Evolutionary conservation across 2,888 invertebrate genomes (phyloP).

Genomic region (Drosophila hawaiiensis): DNA sequence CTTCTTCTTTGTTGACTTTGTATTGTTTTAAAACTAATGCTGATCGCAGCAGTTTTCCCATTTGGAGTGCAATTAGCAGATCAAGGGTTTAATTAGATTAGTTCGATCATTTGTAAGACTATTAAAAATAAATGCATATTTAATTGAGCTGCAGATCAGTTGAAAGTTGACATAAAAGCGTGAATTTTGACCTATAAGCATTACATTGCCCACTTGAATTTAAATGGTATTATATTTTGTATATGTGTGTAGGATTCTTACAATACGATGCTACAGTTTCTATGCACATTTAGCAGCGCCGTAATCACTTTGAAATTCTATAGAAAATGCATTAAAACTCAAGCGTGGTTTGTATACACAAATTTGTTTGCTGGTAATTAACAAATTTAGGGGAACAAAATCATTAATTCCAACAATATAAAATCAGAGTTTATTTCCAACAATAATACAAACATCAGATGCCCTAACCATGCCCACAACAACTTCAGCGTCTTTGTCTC

Average conservation of each 20-base stretch:
- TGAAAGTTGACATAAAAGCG: neutral
- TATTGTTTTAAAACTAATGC: conserved; percentile 71
- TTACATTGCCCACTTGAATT: conserved; percentile 9
- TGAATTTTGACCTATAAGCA: neutral
- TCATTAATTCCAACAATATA: conserved; percentile 80
- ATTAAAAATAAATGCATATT: neutral
- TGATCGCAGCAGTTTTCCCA: conserved; percentile 52
- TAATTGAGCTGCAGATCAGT: neutral
- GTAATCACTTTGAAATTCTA: conserved; percentile 77
- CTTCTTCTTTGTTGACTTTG: conserved; percentile 64
- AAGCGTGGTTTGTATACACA: conserved; percentile 81
- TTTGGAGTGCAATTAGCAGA: conserved; percentile 35
- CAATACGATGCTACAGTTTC: neutral
- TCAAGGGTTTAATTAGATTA: conserved; percentile 19
- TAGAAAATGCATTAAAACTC: conserved; percentile 79
- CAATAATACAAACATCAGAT: conserved; percentile 72
- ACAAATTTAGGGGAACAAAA: conserved; percentile 82
- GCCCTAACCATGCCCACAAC: conserved; percentile 14
- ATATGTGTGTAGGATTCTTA: neutral
- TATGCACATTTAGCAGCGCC: conserved; percentile 15
- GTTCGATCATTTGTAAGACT: neutral
- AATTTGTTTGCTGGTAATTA: conserved; percentile 82
- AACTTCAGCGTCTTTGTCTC: conserved; percentile 34
- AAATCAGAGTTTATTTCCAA: conserved; percentile 80
- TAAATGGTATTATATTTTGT: conserved; percentile 8